These are phyloP conservation scores for Drosophila sulfurigaster DNA, from an alignment of 1,140 invertebrate genomes.

Conservation along the genomic window DNA sequence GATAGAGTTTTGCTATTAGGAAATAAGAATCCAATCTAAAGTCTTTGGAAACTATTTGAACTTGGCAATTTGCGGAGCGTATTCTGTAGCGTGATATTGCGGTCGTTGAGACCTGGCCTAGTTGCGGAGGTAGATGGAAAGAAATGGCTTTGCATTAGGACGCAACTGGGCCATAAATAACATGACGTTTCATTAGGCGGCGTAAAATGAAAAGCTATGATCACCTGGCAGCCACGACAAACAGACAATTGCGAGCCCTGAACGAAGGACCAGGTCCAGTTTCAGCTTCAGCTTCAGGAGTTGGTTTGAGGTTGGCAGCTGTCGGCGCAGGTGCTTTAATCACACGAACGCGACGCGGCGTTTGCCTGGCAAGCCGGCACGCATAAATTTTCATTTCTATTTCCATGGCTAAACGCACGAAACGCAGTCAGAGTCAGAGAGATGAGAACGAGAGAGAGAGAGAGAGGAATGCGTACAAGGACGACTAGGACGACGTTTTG, in stretches of 20 bases:
- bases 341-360: slow-evolving; percentile 54
- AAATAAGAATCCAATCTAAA: too few relatives aligned
- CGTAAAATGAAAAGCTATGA: slow-evolving; percentile 77
- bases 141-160: slow-evolving; percentile 77
- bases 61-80: slow-evolving; percentile 5
- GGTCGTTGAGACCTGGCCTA: slow-evolving; percentile 10
- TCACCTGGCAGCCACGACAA: slow-evolving; percentile 43
- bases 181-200: slow-evolving; percentile 78
- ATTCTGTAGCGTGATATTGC: slow-evolving; percentile 19
- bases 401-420: slow-evolving; percentile 77
- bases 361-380: slow-evolving; percentile 44
- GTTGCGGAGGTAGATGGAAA: slow-evolving; percentile 52
- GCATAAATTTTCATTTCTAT: slow-evolving; percentile 82
- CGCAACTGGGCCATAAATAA: slow-evolving; percentile 75
- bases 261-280: slow-evolving; percentile 30
- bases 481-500: slow-evolving; percentile 46
- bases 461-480: slow-evolving; percentile 10
- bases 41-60: not conserved
- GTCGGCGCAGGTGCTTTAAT: slow-evolving; percentile 81
- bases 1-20: too few relatives aligned
- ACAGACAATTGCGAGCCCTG: not conserved
- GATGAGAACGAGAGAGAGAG: slow-evolving; percentile 11
- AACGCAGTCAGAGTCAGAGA: slow-evolving; percentile 30
- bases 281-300: slow-evolving; percentile 28
- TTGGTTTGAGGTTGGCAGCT: slow-evolving; percentile 58